Conservation (phyloP, 2,797 vertebrate genomes). For the Pogonophryne albipinna region DNA sequence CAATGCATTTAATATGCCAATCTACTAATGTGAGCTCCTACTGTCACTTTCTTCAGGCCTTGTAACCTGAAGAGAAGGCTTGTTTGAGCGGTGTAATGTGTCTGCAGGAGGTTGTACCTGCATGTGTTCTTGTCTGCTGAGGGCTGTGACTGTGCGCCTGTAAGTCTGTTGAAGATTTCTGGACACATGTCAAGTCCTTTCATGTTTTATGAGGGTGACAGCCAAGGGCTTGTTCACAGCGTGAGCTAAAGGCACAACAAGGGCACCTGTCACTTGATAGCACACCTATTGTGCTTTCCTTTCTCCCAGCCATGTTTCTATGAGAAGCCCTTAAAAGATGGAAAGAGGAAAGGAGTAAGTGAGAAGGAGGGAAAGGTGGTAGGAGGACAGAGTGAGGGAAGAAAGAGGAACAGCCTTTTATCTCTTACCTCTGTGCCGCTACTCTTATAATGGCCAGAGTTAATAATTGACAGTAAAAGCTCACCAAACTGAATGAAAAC, state of each 20-base stretch:
- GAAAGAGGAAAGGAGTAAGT: not conserved
- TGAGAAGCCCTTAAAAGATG: conserved; percentile 65
- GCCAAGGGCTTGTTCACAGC: conserved; percentile 74
- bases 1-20: conserved; percentile 36
- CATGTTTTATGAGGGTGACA: conserved; percentile 78
- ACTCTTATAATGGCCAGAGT: conserved; percentile 50
- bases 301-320: conserved; percentile 66
- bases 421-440: conserved; percentile 44
- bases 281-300: conserved; percentile 72
- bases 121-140: conserved; percentile 45
- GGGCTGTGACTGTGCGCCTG: conserved; percentile 28
- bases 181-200: conserved; percentile 76
- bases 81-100: conserved; percentile 26
- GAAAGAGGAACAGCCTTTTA: conserved; percentile 55
- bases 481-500: conserved; percentile 39
- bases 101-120: conserved; percentile 32
- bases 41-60: conserved; percentile 9
- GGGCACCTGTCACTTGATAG: conserved; percentile 79
- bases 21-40: conserved; percentile 14
- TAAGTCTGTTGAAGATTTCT: conserved; percentile 57
- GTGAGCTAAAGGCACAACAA: conserved; percentile 77
- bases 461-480: conserved; percentile 62
- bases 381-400: conserved; percentile 17
- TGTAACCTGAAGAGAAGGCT: conserved; percentile 28
- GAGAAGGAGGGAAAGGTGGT: not conserved